Evolutionary conservation across 1,140 invertebrate genomes (phyloP), one percentile per base, ranked within the genome.

Genomic region (Philotrypesis tridentata): DNA sequence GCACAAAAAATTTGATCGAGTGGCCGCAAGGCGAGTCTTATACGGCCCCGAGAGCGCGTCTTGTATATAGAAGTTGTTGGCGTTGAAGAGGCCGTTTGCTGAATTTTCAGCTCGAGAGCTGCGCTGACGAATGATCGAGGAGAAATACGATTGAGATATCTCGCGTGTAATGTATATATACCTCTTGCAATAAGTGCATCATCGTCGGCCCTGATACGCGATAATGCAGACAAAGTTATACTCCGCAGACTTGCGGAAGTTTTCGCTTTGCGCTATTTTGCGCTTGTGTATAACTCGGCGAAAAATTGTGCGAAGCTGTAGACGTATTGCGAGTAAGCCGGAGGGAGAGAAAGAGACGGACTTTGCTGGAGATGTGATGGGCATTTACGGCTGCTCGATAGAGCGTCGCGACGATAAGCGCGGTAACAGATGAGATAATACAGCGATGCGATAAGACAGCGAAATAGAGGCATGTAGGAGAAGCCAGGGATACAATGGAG

Each of bases 321-420:
- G n/a, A n/a, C n/a, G n/a, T n/a, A n/a, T n/a, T 43, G 25, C 67
- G 65, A 83, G 72, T 82, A 48, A 77, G 37, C 23, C n/a, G n/a
- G n/a, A n/a, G n/a, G 0, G 4, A 37, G 61, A 60, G 29, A 55
- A 79, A 65, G 43, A 5, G 68, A 73, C 27, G 43, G 37, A 74
- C 74, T 67, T 80, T 74, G 43, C 17, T 14, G 60, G 17, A 74
- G 71, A 80, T 74, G 74, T 73, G 67, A 43, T 23, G 48, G 17
- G 48, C 9, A 37, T n/a, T n/a, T 37, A 37, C 48, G 48, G 21
- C 17, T 21, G 23, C 25, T 74, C 43, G 79, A 74, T 80, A 80
- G 74, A 80, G 55, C 43, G 63, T 6, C 71, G n/a, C n/a, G 31
- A 75, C 25, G 79, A 75, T 81, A 75, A 4, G 14, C 33, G 60